Percentiles rank a stretch among this genome's conserved stretches.
Conservation (phyloP, 2,113 vertebrate species). For the Vanacampus margaritifer region DNA sequence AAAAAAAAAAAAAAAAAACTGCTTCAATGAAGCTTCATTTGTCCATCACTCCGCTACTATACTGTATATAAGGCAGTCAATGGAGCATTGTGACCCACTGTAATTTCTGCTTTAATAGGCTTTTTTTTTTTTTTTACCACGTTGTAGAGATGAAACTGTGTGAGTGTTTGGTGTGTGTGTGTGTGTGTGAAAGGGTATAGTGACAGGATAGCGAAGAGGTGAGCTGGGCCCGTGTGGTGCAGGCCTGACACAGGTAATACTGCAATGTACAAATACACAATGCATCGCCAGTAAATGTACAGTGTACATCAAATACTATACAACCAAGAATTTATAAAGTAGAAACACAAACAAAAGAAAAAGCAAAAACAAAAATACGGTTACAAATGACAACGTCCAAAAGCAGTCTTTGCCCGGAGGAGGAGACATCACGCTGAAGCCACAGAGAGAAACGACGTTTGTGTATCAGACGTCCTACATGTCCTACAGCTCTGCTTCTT, state of each 20-base stretch:
- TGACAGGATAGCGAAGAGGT: conserved; percentile 64
- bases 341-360: conserved; percentile 61
- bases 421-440: conserved; percentile 81
- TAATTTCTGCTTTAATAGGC: conserved; percentile 10
- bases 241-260: conserved; percentile 77
- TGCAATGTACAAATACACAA: conserved; percentile 98
- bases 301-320: conserved; percentile 98
- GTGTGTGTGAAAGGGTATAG: conserved; percentile 22
- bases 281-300: conserved; percentile 82
- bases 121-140: conserved; percentile 29
- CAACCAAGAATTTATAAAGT: conserved; percentile 94
- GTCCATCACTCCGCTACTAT: too few species aligned
- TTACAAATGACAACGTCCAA: conserved; percentile 78
- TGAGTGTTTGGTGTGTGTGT: neutral
- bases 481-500: conserved; percentile 78
- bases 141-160: conserved; percentile 5
- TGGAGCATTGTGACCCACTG: conserved; percentile 47
- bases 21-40: too few species aligned
- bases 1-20: too few species aligned
- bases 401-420: conserved; percentile 84
- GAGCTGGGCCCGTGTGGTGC: conserved; percentile 32
- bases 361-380: conserved; percentile 25
- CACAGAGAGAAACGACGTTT: conserved; percentile 78
- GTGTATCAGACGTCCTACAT: conserved; percentile 82
- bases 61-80: conserved; percentile 46